A percentile compares a stretch with the other conserved stretches of the same genome.
Evolutionary conservation across 2,113 vertebrate species (phyloP).

Genomic region (Plectropomus leopardus): DNA sequence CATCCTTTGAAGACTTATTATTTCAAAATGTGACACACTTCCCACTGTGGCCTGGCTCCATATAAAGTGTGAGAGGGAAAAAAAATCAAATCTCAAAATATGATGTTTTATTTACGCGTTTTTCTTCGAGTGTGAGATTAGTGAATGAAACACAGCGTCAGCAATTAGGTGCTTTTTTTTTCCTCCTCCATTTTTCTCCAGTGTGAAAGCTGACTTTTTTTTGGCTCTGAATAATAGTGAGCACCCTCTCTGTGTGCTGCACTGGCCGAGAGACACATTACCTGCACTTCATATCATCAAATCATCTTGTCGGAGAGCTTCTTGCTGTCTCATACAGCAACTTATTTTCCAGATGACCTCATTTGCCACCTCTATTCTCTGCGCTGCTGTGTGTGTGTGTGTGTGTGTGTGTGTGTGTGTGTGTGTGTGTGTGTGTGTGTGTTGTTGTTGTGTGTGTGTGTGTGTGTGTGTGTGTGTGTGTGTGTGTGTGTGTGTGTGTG

Average conservation of each 20-base stretch:
- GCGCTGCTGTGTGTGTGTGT: slow-evolving; percentile 1
- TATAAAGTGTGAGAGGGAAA: neutral
- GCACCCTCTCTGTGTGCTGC: slow-evolving; percentile 11
- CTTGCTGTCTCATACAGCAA: slow-evolving; percentile 47
- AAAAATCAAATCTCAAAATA: neutral
- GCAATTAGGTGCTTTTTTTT: slow-evolving; percentile 7
- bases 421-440: neutral
- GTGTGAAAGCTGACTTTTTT: slow-evolving; percentile 2
- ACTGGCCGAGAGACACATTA: neutral
- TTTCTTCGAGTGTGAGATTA: neutral
- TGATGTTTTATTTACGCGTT: neutral
- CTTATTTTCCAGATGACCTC: slow-evolving; percentile 57
- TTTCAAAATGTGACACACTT: slow-evolving; percentile 3
- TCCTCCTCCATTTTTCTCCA: too few species aligned
- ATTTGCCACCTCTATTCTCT: slow-evolving; percentile 52
- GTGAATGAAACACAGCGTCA: neutral
- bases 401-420: neutral
- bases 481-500: neutral
- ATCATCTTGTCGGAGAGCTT: slow-evolving; percentile 35
- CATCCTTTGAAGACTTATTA: slow-evolving; percentile 7
- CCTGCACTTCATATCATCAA: slow-evolving; percentile 40
- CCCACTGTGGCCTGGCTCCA: neutral
- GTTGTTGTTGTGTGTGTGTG: neutral
- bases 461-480: neutral
- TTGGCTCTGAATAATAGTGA: slow-evolving; percentile 10